A percentile compares a stretch with the other conserved stretches of the same genome.
These are phyloP conservation scores for Amblyteles armatorius DNA, from an alignment of 2,888 invertebrate species.

Conservation along the genomic window DNA sequence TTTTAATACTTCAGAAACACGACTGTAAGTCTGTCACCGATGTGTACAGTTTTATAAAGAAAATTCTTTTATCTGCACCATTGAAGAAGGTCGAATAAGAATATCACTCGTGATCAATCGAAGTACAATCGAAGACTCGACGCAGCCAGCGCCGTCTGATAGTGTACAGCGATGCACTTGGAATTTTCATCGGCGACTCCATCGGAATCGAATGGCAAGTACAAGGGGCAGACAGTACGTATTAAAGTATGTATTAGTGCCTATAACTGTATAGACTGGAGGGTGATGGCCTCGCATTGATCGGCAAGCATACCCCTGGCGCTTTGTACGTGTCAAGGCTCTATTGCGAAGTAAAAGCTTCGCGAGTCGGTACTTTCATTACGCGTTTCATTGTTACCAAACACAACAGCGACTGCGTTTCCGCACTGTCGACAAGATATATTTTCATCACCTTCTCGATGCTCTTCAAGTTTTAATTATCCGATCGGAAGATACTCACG, in stretches of 20 bases:
- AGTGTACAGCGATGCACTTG: conserved; percentile 3
- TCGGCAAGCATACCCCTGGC: conserved; percentile 75
- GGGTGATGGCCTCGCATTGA: conserved; percentile 83
- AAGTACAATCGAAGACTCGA: too few relatives aligned
- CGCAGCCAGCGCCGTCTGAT: neutral
- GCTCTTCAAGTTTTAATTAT: neutral
- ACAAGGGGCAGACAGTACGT: conserved; percentile 46
- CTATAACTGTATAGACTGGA: conserved; percentile 63
- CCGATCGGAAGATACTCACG: too few relatives aligned
- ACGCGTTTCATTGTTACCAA: conserved; percentile 10
- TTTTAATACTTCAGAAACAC: neutral
- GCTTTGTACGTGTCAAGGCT: conserved; percentile 74
- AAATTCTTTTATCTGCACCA: neutral
- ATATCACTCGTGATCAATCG: neutral
- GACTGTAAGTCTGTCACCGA: neutral
- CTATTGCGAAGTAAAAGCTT: conserved; percentile 49
- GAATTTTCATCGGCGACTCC: conserved; percentile 41
- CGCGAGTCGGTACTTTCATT: conserved; percentile 19
- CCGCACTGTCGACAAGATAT: neutral
- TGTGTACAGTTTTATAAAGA: neutral
- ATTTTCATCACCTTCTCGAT: neutral
- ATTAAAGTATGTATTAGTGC: conserved; percentile 69
- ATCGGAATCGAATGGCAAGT: conserved; percentile 33
- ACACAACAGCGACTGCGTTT: neutral
- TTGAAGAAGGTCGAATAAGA: neutral